phyloP scores from a whole-genome alignment of 2,797 vertebrate genomes.

The Neosilurus mollespiculum region DNA sequence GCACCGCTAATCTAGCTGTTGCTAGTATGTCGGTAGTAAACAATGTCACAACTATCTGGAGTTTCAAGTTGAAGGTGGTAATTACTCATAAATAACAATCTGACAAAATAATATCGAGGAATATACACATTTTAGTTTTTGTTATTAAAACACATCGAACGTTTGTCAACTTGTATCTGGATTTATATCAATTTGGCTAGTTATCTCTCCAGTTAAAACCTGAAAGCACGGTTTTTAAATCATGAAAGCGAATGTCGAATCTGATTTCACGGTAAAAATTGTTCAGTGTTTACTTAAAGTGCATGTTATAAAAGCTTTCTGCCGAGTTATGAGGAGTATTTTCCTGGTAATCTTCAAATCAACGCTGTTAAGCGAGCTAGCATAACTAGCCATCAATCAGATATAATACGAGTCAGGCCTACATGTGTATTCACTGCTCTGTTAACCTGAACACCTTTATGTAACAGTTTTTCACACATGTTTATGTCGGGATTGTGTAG shows the following conservation, averaged over 20 bases:
- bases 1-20: constrained; percentile 20
- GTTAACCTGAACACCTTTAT: constrained; percentile 8
- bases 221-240: not conserved
- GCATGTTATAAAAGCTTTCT: not conserved
- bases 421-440: not conserved
- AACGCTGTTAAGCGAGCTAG: constrained; percentile 11
- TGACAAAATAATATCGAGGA: not conserved
- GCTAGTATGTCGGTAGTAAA: constrained; percentile 41
- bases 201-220: constrained; percentile 7
- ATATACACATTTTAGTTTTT: not conserved
- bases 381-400: constrained; percentile 10
- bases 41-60: constrained; percentile 45
- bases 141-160: not conserved
- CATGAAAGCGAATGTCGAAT: not conserved
- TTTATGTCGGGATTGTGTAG: not conserved
- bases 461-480: not conserved
- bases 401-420: constrained; percentile 9
- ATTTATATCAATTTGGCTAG: constrained; percentile 7
- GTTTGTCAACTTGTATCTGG: not conserved
- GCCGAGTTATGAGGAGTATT: not conserved
- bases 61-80: constrained; percentile 23
- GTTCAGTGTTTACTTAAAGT: not conserved
- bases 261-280: not conserved
- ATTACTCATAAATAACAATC: not conserved
- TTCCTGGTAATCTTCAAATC: not conserved